Base-by-base conservation (phyloP, 2,888 invertebrate species). In the Nymphalis urticae region DNA sequence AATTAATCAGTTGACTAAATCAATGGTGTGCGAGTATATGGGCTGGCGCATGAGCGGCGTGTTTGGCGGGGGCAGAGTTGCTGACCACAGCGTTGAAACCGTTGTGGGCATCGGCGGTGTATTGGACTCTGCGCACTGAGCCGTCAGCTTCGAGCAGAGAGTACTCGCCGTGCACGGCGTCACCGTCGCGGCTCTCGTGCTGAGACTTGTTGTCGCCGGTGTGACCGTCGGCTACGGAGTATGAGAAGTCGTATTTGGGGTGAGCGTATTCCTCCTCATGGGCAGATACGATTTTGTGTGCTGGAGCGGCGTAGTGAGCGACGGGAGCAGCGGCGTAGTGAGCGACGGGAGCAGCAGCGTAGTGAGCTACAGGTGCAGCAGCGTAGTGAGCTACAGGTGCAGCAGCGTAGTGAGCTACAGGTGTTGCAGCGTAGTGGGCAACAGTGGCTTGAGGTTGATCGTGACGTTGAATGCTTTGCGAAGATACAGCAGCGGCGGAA, bases 141-240 rank as follows among this genome's bases (percentile, higher is more conserved):
- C 93, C 93, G 75, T 93, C 93, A 69, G 93, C 86, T 77, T 88
- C 86, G 50, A 84, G 79, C 70, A 88, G 79, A 53, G 85, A 84
- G 83, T 89, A 88, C 63, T 83, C 80, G 71, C 95, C 95, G 78
- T 94, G 93, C 74, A 95, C 95, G 64, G 90, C 93, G 79, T 95
- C 94, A 7, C 95, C 95, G 84, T 94, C 93, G 77, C 93, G 90
- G 81, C 89, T 87, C 83, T 94, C 94, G 47, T 77, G 24, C 77
- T 77, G 76, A 70, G 87, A 68, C 71, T 73, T 70, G 64, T 73
- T 69, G 83, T 94, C 94, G 17, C 93, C 94, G 62, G 93, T 93
- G 76, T 93, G 93, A 16, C 85, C 85, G 75, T 94, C 94, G 70
- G 92, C 86, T 6, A 92, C 93, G 17, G 92, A 89, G 79, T 93